These are phyloP conservation scores for Neogale vison DNA, from an alignment of 2,113 vertebrate genomes.

Conservation along the genomic window DNA sequence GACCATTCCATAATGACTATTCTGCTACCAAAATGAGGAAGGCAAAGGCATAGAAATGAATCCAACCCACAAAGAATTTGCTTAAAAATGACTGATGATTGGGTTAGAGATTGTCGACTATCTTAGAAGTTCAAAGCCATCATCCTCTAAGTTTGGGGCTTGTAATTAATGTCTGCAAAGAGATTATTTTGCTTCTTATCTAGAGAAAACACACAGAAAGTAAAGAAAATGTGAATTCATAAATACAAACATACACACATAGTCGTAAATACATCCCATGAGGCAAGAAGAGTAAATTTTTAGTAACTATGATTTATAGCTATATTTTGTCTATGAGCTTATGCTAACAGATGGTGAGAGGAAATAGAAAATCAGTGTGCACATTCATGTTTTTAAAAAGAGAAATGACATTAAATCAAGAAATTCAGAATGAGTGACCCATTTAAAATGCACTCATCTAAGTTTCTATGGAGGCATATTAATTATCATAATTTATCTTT, in stretches of 20 bases:
- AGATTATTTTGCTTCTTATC: not conserved
- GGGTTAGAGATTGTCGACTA: not conserved
- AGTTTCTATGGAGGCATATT: not conserved
- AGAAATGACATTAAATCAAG: slow-evolving; percentile 50
- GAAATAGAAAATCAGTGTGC: slow-evolving; percentile 51
- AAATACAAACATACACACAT: not conserved
- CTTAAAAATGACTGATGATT: not conserved
- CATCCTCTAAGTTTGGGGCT: not conserved
- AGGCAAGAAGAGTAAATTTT: slow-evolving; percentile 45
- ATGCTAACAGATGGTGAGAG: slow-evolving; percentile 66
- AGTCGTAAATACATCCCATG: not conserved
- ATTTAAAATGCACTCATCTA: slow-evolving; percentile 19
- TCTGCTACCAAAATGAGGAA: not conserved
- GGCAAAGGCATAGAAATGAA: not conserved
- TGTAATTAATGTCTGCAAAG: not conserved
- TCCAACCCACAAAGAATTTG: not conserved
- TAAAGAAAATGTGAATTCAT: not conserved
- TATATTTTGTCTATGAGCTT: slow-evolving; percentile 55
- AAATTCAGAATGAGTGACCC: slow-evolving; percentile 43
- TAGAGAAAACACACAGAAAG: slow-evolving; percentile 3
- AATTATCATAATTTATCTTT: slow-evolving; percentile 17
- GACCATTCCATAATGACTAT: not conserved
- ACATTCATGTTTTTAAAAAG: slow-evolving; percentile 51
- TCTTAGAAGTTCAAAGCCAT: not conserved
- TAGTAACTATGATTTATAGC: slow-evolving; percentile 59